Evolutionary conservation across 2,888 invertebrate genomes (phyloP).

Genomic region (Hoplodrina ambigua): DNA sequence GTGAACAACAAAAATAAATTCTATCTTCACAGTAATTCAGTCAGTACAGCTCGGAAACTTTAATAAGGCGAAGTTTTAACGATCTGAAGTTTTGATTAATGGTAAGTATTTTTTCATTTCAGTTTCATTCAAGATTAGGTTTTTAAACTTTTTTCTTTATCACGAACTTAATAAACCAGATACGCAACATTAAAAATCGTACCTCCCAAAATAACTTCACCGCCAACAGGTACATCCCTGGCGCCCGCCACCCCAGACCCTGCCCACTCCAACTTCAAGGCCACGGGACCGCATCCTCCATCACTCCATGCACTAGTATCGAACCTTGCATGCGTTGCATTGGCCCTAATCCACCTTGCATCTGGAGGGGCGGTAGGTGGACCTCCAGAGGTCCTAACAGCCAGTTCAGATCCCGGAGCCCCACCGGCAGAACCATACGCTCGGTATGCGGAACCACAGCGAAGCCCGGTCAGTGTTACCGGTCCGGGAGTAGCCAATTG

Average conservation of each 20-base stretch:
- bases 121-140: neutral
- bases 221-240: conserved; percentile 85
- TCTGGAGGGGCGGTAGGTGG: conserved; percentile 92
- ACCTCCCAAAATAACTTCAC: conserved; percentile 87
- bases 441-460: conserved; percentile 96
- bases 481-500: conserved; percentile 84
- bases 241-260: conserved; percentile 88
- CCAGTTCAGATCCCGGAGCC: conserved; percentile 93
- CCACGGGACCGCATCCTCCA: conserved; percentile 95
- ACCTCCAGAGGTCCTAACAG: conserved; percentile 95
- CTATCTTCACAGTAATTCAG: neutral
- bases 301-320: conserved; percentile 95
- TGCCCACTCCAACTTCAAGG: conserved; percentile 93
- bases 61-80: conserved; percentile 7
- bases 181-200: conserved; percentile 37
- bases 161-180: neutral
- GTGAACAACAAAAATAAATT: neutral
- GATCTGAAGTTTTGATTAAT: conserved; percentile 5
- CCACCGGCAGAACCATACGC: conserved; percentile 95
- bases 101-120: conserved; percentile 9
- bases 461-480: conserved; percentile 92
- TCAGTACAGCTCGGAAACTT: neutral
- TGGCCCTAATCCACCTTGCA: conserved; percentile 94
- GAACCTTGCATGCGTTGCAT: conserved; percentile 95
- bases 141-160: neutral